phyloP scores from a whole-genome alignment of 2,113 vertebrate genomes.

The Oryzias celebensis region DNA sequence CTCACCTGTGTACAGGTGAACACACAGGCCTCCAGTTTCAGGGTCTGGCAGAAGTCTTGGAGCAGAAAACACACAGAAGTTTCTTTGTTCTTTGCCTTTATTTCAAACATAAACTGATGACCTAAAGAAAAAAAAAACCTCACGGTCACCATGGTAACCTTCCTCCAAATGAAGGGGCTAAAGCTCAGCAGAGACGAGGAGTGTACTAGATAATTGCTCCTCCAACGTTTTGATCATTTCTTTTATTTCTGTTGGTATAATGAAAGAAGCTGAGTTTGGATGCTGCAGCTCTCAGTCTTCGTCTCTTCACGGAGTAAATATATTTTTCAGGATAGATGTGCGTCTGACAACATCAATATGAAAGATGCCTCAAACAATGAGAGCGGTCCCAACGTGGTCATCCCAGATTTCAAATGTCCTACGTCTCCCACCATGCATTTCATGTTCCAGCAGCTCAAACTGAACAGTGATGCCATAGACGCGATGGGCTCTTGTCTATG shows the following conservation, averaged over 20 bases:
- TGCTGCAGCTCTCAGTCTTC: no score
- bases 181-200: not conserved
- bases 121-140: not conserved
- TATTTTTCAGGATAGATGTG: no score
- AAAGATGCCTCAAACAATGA: no score
- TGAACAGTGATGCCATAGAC: not conserved
- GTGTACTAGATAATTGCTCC: not conserved
- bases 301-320: no score
- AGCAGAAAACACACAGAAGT: not conserved
- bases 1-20: no score
- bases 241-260: not conserved
- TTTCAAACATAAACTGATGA: not conserved
- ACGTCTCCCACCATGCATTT: conserved; percentile 20
- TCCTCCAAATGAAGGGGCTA: not conserved
- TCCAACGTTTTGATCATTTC: not conserved
- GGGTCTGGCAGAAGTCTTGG: not conserved
- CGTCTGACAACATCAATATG: no score
- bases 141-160: not conserved
- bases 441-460: not conserved
- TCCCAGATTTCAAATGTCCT: not conserved
- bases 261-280: not conserved
- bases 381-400: no score
- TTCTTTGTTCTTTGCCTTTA: not conserved
- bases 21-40: no score
- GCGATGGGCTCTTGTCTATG: not conserved